Evolutionary conservation across 2,888 invertebrate species (phyloP), one percentile per base, ranked within the genome.

Genomic region (Acrobasis repandana): DNA sequence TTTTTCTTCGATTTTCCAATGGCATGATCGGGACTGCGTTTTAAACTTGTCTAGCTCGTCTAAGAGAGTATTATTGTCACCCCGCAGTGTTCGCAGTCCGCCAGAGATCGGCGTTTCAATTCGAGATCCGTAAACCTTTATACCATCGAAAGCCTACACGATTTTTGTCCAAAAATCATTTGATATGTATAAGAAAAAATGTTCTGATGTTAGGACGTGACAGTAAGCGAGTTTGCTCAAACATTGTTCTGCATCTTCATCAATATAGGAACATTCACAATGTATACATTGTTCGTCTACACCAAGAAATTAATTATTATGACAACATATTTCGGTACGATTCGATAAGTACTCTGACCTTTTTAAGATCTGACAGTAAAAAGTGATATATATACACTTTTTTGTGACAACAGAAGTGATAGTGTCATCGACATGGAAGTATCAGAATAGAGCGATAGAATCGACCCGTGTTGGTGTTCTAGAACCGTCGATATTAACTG

Each of bases 111-210:
- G 63, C 65, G 67, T 68, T 62, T n/a, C n/a, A 1, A 43, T 43
- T 4, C 43, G 43, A 43, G n/a, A 10, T n/a, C 10, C n/a, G n/a
- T 65, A 70, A 65, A 62, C 50, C n/a, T 34, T 48, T 58, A 15
- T 51, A 71, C 68, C 73, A 71, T 69, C 74, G 65, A 61, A 62
- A 73, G 68, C 69, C 61, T 71, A 70, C 62, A 61, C 68, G 71
- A 73, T 72, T 76, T 43, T 77, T 75, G 75, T 75, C 71, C 73
- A 71, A 63, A 76, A 79, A 77, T 76, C 67, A 77, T 77, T 80
- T 88, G 89, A 89, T 89, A 89, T 89, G 89, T 89, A 83, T 82
- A 82, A 74, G 78, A 83, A 83, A 84, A 74, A 82, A 82, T 80
- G 73, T 73, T 73, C 64, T 65, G 60, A 54, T 61, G 62, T 66